phyloP scores from a whole-genome alignment of 2,113 vertebrate species.

The Calidris pugnax region DNA sequence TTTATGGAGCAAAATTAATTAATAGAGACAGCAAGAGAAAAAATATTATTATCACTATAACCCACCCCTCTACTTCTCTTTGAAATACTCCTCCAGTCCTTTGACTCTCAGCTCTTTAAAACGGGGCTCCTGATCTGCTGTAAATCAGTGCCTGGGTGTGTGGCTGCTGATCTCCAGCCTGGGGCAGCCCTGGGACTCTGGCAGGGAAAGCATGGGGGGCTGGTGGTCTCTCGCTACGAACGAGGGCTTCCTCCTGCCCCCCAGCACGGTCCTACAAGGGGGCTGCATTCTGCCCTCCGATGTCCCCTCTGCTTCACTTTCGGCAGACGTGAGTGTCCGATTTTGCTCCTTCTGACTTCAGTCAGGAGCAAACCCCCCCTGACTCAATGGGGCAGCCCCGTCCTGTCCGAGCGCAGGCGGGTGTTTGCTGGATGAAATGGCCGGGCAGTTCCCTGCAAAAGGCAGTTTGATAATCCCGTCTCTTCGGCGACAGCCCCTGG shows the following conservation, averaged over 20 bases:
- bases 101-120: not conserved
- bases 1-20: not conserved
- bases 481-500: not conserved
- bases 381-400: not conserved
- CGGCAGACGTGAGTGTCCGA: rapidly evolving
- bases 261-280: rapidly evolving
- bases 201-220: not conserved
- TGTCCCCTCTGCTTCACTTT: not conserved
- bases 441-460: not conserved
- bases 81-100: not conserved
- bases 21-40: not conserved
- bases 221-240: rapidly evolving
- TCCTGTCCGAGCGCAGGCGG: not conserved
- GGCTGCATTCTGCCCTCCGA: rapidly evolving
- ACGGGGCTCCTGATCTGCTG: not conserved
- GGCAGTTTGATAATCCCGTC: not conserved
- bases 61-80: not conserved
- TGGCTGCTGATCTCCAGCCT: not conserved
- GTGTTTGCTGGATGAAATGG: not conserved
- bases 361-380: not conserved
- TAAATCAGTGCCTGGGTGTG: not conserved
- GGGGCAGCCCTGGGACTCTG: not conserved
- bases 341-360: not conserved
- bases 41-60: not conserved
- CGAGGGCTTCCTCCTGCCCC: rapidly evolving